Evolutionary conservation across 2,797 vertebrate species (phyloP).

Genomic region (Pelodytes ibericus): DNA sequence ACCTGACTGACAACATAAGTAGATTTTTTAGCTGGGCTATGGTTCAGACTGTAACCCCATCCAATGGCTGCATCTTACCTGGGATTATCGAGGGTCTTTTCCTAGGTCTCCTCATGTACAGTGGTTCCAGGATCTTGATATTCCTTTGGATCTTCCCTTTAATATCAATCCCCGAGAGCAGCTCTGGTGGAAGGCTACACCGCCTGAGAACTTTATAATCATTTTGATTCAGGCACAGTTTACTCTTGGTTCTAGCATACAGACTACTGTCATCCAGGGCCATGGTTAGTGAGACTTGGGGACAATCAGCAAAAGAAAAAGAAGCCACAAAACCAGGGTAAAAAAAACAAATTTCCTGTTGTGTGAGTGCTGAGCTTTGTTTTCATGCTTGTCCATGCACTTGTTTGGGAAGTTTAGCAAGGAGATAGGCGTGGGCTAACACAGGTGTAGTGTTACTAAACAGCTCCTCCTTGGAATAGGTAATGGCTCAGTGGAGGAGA

Average conservation of each 20-base stretch:
- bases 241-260: slow-evolving; percentile 74
- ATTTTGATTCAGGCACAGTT: slow-evolving; percentile 65
- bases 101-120: slow-evolving; percentile 78
- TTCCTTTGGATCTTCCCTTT: slow-evolving; percentile 84
- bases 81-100: slow-evolving; percentile 92
- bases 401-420: slow-evolving; percentile 82
- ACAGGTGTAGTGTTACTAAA: slow-evolving; percentile 89
- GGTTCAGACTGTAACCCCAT: background rate
- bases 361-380: slow-evolving; percentile 61
- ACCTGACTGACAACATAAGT: background rate
- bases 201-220: slow-evolving; percentile 66
- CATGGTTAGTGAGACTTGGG: slow-evolving; percentile 68
- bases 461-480: slow-evolving; percentile 78
- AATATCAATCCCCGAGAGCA: slow-evolving; percentile 79
- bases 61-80: slow-evolving; percentile 71
- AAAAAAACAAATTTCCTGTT: background rate
- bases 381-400: slow-evolving; percentile 73
- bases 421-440: slow-evolving; percentile 77
- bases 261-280: slow-evolving; percentile 78
- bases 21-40: background rate
- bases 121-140: slow-evolving; percentile 72
- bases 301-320: slow-evolving; percentile 24
- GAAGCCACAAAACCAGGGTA: slow-evolving; percentile 43
- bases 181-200: slow-evolving; percentile 81
- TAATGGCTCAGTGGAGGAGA: slow-evolving; percentile 59